Evolutionary conservation across 2,797 vertebrate genomes (phyloP).

Genomic region (Sebastes miniatus): DNA sequence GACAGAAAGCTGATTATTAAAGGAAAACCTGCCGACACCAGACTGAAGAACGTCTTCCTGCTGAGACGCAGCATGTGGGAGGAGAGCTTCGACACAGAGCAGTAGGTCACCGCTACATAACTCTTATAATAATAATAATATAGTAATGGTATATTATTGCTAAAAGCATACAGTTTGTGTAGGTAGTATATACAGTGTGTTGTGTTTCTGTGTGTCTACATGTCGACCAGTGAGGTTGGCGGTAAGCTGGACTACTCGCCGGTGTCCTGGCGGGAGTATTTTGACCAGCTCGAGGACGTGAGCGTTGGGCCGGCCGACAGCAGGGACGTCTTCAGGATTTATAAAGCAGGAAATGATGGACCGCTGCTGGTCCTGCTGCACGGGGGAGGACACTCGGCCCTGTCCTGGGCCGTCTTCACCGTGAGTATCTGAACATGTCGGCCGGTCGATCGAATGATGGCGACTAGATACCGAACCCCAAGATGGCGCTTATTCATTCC

Average conservation of each 20-base stretch:
- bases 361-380: conserved; percentile 77
- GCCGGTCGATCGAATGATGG: not conserved
- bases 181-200: too few species aligned
- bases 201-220: conserved; percentile 19
- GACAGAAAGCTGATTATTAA: not conserved
- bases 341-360: conserved; percentile 62
- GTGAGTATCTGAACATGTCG: conserved; percentile 28
- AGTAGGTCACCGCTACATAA: conserved; percentile 41
- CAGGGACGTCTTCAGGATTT: conserved; percentile 73
- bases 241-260: conserved; percentile 69
- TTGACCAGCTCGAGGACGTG: conserved; percentile 76
- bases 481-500: too few species aligned
- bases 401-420: conserved; percentile 78
- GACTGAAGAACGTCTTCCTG: not conserved
- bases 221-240: conserved; percentile 44
- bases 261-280: conserved; percentile 75
- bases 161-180: not conserved
- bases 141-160: not conserved
- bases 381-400: conserved; percentile 74
- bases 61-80: conserved; percentile 56
- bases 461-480: too few species aligned
- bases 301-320: conserved; percentile 56
- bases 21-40: not conserved
- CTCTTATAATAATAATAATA: too few species aligned
- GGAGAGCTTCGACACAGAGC: conserved; percentile 54